Conservation (phyloP, 2,113 vertebrate genomes). For the Podiceps cristatus region DNA sequence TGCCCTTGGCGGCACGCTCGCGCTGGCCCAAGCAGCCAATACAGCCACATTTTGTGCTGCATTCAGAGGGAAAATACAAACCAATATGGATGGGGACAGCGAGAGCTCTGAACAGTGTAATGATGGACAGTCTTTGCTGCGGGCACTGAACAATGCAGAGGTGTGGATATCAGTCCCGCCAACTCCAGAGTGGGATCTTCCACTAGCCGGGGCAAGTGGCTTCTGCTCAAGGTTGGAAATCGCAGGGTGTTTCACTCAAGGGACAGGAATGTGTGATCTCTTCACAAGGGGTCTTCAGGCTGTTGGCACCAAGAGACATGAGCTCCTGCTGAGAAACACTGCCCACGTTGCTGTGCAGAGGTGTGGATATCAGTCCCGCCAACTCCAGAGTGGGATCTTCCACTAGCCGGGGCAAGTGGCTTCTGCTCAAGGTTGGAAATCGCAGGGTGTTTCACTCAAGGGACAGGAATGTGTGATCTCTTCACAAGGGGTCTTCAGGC, state of each 20-base stretch:
- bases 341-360: background rate
- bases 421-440: background rate
- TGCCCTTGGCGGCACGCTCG: accelerated
- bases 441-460: background rate
- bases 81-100: accelerated
- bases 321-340: background rate
- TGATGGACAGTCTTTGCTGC: accelerated
- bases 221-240: background rate
- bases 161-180: accelerated
- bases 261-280: background rate
- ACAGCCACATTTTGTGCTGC: accelerated
- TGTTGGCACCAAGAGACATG: background rate
- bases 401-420: background rate
- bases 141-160: background rate
- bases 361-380: accelerated
- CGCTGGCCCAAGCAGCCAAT: background rate
- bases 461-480: background rate
- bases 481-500: background rate
- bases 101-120: background rate
- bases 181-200: background rate
- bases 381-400: background rate
- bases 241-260: background rate
- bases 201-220: background rate
- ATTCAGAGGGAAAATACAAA: background rate
- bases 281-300: background rate